Percentiles rank a stretch among this genome's conserved stretches.
phyloP scores from a whole-genome alignment of 2,888 invertebrate species.

The Hypomecis punctinalis region DNA sequence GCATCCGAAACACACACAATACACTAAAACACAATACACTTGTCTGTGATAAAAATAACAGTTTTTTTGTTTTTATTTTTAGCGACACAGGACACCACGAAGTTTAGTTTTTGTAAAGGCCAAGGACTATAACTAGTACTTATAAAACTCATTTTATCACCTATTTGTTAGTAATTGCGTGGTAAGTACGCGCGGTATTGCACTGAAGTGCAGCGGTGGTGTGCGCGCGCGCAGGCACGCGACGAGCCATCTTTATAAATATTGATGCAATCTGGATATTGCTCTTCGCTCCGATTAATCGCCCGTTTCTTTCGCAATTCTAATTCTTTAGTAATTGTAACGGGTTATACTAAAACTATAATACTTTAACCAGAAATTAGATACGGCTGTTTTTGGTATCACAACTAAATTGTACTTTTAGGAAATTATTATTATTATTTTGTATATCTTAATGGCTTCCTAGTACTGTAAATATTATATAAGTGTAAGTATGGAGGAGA shows the following conservation, averaged over 20 bases:
- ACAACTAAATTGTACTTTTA: too few species aligned
- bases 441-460: too few species aligned
- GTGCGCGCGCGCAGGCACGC: slow-evolving; percentile 63
- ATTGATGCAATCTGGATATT: slow-evolving; percentile 77
- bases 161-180: slow-evolving; percentile 4
- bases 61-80: too few species aligned
- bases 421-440: too few species aligned
- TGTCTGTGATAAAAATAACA: too few species aligned
- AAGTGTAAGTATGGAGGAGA: too few species aligned
- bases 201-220: slow-evolving; percentile 66
- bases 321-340: slow-evolving; percentile 55
- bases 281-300: slow-evolving; percentile 78
- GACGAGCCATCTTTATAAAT: slow-evolving; percentile 74
- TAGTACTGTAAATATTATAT: too few species aligned
- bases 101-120: background rate
- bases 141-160: slow-evolving; percentile 13
- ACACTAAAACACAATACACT: too few species aligned
- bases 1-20: too few species aligned
- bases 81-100: background rate
- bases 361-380: background rate
- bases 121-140: background rate
- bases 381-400: background rate
- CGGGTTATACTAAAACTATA: slow-evolving; percentile 18
- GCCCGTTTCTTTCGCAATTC: slow-evolving; percentile 68
- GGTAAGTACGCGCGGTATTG: slow-evolving; percentile 29